phyloP scores from a whole-genome alignment of 2,797 vertebrate genomes.

The Eospalax fontanierii region DNA sequence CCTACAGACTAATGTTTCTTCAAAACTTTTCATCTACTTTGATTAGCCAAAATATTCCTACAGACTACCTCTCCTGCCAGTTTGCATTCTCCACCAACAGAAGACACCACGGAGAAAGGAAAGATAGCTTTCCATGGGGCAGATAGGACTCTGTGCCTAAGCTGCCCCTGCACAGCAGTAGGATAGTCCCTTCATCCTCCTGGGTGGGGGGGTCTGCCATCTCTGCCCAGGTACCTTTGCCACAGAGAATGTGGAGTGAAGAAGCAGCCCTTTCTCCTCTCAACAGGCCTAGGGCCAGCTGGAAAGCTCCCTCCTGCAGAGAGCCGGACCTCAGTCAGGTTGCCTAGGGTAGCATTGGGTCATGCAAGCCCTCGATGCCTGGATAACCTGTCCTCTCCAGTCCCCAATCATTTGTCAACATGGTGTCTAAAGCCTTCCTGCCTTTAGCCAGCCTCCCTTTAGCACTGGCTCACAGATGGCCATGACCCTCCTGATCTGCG shows the following conservation, averaged over 20 bases:
- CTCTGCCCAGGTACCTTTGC: neutral
- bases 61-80: neutral
- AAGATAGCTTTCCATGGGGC: neutral
- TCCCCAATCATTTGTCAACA: neutral
- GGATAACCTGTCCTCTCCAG: neutral
- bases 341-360: no score
- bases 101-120: neutral
- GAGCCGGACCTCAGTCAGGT: no score
- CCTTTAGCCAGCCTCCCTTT: neutral
- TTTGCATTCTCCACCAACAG: neutral
- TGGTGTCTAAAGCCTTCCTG: neutral
- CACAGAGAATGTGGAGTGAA: fast-evolving
- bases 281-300: neutral
- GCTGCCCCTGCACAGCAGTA: fast-evolving
- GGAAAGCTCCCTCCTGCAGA: neutral
- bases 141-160: neutral
- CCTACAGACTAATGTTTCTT: conserved; percentile 10
- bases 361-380: neutral
- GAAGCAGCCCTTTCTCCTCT: neutral
- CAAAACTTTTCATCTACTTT: neutral
- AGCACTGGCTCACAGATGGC: neutral
- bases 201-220: fast-evolving
- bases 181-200: neutral
- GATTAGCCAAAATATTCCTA: neutral
- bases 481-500: neutral